Evolutionary conservation across 2,888 invertebrate species (phyloP).

Genomic region (Nemoura dubitans): DNA sequence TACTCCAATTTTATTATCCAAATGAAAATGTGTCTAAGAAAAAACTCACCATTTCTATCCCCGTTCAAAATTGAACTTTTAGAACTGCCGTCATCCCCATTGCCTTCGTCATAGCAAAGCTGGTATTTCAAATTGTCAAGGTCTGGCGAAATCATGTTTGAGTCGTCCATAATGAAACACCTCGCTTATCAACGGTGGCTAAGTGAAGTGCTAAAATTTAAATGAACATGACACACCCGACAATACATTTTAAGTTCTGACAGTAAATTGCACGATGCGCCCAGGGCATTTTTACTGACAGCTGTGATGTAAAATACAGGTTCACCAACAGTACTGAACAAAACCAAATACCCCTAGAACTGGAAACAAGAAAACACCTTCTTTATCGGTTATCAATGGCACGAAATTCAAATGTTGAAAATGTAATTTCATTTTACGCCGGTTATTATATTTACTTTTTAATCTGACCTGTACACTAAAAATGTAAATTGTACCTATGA

Average conservation of each 20-base stretch:
- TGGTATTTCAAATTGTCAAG: not conserved
- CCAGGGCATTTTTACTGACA: not conserved
- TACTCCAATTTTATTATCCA: too few relatives aligned
- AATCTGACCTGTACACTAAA: too few relatives aligned
- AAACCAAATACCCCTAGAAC: not conserved
- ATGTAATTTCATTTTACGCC: too few relatives aligned
- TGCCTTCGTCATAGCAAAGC: slow-evolving; percentile 39
- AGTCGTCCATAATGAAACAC: not conserved
- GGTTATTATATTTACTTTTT: too few relatives aligned
- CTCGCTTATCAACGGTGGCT: not conserved
- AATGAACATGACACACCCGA: not conserved
- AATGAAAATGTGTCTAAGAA: not conserved
- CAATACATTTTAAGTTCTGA: not conserved
- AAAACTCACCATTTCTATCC: slow-evolving; percentile 30
- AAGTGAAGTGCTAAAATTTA: not conserved
- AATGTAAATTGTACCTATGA: too few relatives aligned
- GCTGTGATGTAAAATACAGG: not conserved
- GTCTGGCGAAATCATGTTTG: not conserved
- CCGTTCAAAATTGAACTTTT: slow-evolving; percentile 15
- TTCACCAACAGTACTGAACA: not conserved
- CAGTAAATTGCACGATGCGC: slow-evolving; percentile 7
- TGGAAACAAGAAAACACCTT: not conserved
- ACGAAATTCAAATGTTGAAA: not conserved
- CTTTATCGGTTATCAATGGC: not conserved
- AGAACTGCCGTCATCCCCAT: slow-evolving; percentile 49